These are phyloP conservation scores for Leptura quadrifasciata DNA, from an alignment of 2,888 invertebrate genomes.

Conservation along the genomic window DNA sequence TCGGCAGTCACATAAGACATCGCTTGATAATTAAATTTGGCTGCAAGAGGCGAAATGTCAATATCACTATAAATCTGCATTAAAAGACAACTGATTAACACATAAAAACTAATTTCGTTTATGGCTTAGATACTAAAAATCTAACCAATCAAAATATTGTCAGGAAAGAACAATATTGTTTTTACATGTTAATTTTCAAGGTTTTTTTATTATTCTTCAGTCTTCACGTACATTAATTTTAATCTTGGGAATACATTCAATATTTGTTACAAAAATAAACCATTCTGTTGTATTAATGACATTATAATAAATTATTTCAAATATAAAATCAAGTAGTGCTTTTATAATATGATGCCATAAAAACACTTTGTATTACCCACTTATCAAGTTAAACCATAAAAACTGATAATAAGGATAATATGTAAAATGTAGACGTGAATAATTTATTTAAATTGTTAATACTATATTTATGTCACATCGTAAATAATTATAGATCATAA, in stretches of 20 bases:
- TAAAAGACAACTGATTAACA: no score
- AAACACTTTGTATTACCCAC: slow-evolving; percentile 33
- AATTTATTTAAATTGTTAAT: slow-evolving; percentile 41
- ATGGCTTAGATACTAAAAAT: neutral
- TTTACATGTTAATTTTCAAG: slow-evolving; percentile 1
- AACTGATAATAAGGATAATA: slow-evolving; percentile 35
- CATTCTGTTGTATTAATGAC: slow-evolving; percentile 12
- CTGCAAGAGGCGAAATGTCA: no score
- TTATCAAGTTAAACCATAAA: slow-evolving; percentile 33
- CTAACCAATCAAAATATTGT: neutral
- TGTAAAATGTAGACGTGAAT: slow-evolving; percentile 23
- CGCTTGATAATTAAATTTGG: no score
- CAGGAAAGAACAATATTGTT: neutral
- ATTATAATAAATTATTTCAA: slow-evolving; percentile 25
- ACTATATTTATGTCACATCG: slow-evolving; percentile 42
- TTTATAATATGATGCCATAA: slow-evolving; percentile 29
- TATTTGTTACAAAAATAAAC: neutral
- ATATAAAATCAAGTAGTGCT: slow-evolving; percentile 28
- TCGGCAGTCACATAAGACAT: no score
- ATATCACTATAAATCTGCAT: no score
- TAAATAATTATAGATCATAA: slow-evolving; percentile 41
- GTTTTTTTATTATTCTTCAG: neutral
- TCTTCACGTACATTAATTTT: neutral
- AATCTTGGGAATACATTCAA: slow-evolving; percentile 7
- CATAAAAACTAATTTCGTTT: neutral